Percentiles rank a stretch among this genome's conserved stretches.
phyloP scores from a whole-genome alignment of 2,888 invertebrate genomes.

The Xestia ashworthii region DNA sequence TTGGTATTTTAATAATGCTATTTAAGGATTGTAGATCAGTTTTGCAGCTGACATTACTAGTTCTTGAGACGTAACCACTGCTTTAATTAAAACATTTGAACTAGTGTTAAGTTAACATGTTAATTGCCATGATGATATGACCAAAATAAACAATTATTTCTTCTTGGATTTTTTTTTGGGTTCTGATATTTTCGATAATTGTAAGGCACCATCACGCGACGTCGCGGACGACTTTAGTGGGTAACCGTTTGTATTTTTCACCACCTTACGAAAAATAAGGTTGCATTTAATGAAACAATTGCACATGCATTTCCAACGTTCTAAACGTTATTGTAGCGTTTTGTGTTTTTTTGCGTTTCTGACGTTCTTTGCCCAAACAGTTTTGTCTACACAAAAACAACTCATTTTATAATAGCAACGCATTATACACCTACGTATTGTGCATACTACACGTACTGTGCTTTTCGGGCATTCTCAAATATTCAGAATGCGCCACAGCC shows the following conservation, averaged over 20 bases:
- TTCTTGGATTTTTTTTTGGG: too few relatives aligned
- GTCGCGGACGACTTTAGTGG: too few relatives aligned
- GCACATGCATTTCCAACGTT: too few relatives aligned
- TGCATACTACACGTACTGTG: conserved; percentile 45
- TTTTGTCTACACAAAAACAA: neutral
- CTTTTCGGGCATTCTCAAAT: conserved; percentile 68
- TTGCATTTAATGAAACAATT: neutral
- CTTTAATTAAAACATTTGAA: neutral
- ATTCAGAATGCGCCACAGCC: conserved; percentile 71
- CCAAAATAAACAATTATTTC: too few relatives aligned
- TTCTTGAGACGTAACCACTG: neutral
- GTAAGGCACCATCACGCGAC: too few relatives aligned
- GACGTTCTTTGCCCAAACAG: neutral
- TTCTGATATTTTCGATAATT: too few relatives aligned
- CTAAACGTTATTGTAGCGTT: neutral
- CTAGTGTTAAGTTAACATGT: neutral
- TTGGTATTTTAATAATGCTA: neutral
- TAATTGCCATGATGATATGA: too few relatives aligned
- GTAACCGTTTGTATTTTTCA: neutral
- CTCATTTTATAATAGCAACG: conserved; percentile 17
- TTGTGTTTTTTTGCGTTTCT: too few relatives aligned
- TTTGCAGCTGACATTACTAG: neutral
- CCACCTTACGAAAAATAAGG: neutral
- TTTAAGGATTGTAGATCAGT: neutral
- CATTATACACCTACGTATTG: conserved; percentile 32